Percentiles rank a stretch among this genome's conserved stretches.
These are phyloP conservation scores for Drosophila takahashii DNA, from an alignment of 1,140 invertebrate species.

Conservation along the genomic window DNA sequence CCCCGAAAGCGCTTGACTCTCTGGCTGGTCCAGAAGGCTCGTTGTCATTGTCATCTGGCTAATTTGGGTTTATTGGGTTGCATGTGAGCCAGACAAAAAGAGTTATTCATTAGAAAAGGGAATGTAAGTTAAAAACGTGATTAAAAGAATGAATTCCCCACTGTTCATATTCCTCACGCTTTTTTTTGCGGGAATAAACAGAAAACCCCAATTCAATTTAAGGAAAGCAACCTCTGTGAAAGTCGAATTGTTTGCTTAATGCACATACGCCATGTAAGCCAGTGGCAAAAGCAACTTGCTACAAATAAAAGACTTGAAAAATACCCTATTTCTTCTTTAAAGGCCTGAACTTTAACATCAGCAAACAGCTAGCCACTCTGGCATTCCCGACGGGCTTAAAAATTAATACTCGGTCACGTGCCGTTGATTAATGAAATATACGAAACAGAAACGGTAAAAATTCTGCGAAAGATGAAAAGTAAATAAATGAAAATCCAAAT, in stretches of 20 bases:
- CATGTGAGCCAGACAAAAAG: constrained; percentile 19
- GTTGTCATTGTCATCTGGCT: constrained; percentile 59
- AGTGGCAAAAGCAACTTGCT: constrained; percentile 5
- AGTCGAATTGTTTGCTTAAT: constrained; percentile 35
- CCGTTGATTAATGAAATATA: constrained; percentile 73
- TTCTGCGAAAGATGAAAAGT: constrained; percentile 61
- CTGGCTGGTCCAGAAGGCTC: constrained; percentile 15
- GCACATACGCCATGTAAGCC: constrained; percentile 62
- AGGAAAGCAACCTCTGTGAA: not conserved
- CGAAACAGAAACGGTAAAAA: constrained; percentile 24
- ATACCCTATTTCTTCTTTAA: constrained; percentile 1
- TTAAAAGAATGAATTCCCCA: constrained; percentile 15
- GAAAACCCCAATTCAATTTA: constrained; percentile 58
- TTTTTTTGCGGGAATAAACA: not conserved
- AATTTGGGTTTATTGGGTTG: constrained; percentile 69
- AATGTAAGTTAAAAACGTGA: not conserved
- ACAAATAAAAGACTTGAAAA: not conserved
- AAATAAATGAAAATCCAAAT: constrained; percentile 74
- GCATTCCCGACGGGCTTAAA: constrained; percentile 60
- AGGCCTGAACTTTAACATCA: not conserved
- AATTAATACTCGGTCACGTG: constrained; percentile 78
- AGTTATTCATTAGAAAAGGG: constrained; percentile 24
- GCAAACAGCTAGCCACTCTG: constrained; percentile 5
- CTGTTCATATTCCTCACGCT: not conserved
- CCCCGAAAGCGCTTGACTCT: constrained; percentile 3